Percentiles rank a stretch among this genome's conserved stretches.
These are phyloP conservation scores for Pinctada fucata DNA, from an alignment of 2,888 invertebrate species.

Conservation along the genomic window DNA sequence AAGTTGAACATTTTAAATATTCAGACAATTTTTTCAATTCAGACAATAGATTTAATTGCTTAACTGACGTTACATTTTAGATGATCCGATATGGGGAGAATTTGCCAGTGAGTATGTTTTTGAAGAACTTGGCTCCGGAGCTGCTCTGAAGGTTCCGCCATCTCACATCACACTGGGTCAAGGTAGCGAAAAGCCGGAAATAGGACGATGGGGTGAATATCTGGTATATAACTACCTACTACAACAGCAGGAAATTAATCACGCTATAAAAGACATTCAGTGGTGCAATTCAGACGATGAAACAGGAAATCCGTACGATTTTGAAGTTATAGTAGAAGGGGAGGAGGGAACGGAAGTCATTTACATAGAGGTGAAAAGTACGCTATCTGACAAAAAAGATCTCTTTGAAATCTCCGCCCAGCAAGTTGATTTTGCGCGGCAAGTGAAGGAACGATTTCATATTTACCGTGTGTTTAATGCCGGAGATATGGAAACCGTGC, in stretches of 20 bases:
- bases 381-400: conserved; percentile 64
- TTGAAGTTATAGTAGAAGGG: conserved; percentile 59
- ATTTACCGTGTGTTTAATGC: conserved; percentile 73
- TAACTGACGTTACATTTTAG: conserved; percentile 41
- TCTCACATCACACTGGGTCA: conserved; percentile 30
- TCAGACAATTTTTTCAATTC: too few species aligned
- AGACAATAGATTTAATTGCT: too few species aligned
- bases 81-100: conserved; percentile 64
- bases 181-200: conserved; percentile 43
- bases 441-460: conserved; percentile 64
- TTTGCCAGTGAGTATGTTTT: conserved; percentile 62
- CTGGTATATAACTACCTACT: conserved; percentile 69
- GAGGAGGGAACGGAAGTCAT: conserved; percentile 41
- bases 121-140: conserved; percentile 60
- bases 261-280: conserved; percentile 52
- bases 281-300: conserved; percentile 67
- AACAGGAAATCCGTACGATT: conserved; percentile 69
- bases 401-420: conserved; percentile 72
- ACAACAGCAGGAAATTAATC: conserved; percentile 51
- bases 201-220: conserved; percentile 72
- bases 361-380: conserved; percentile 66
- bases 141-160: conserved; percentile 50
- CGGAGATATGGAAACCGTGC: conserved; percentile 58
- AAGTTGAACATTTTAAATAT: too few species aligned
- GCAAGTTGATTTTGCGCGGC: conserved; percentile 70